Percentiles rank a stretch among this genome's conserved stretches.
Evolutionary conservation across 2,888 invertebrate species (phyloP).

Genomic region (Thera obeliscata): DNA sequence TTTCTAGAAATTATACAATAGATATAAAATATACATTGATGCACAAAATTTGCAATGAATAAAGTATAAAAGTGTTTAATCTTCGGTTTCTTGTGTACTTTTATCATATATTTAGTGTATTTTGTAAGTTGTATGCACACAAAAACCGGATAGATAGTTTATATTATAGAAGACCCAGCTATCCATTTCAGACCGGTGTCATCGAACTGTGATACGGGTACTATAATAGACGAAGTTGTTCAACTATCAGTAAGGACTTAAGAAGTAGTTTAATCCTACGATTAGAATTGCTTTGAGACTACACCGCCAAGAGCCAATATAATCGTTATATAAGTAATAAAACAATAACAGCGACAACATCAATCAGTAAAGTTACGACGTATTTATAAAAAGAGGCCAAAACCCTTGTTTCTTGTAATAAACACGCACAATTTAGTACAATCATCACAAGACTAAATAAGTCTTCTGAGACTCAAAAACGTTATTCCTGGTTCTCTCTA

Average conservation of each 20-base stretch:
- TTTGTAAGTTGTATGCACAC: constrained; percentile 4
- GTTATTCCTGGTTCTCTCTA: too few relatives aligned
- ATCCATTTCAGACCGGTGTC: constrained; percentile 45
- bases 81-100: not conserved
- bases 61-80: not conserved
- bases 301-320: constrained; percentile 2
- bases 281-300: constrained; percentile 16
- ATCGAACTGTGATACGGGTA: constrained; percentile 39
- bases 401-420: too few relatives aligned
- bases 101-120: not conserved
- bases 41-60: not conserved
- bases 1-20: not conserved
- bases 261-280: constrained; percentile 15
- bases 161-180: constrained; percentile 12
- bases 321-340: too few relatives aligned
- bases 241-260: constrained; percentile 14
- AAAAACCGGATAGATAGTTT: constrained; percentile 27
- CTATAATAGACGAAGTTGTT: constrained; percentile 13
- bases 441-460: too few relatives aligned
- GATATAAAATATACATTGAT: not conserved
- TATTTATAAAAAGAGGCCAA: too few relatives aligned
- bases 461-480: too few relatives aligned
- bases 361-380: too few relatives aligned
- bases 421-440: too few relatives aligned
- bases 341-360: too few relatives aligned